Base-by-base conservation (phyloP, 2,113 vertebrate species). In the Neoarius graeffei region DNA sequence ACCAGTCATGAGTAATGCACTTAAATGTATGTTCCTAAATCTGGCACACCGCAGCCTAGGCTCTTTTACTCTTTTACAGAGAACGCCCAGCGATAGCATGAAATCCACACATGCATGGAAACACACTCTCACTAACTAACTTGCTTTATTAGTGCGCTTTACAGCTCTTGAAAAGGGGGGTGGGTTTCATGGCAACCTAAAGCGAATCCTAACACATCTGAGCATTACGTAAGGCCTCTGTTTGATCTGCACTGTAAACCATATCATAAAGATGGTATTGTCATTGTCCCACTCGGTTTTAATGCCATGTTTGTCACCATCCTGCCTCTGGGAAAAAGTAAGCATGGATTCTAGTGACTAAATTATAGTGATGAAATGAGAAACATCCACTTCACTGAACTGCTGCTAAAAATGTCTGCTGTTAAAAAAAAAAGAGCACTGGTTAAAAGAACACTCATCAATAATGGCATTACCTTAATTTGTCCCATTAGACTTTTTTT, bases 1-100 rank as follows among this genome's bases (percentile, higher is more conserved):
- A 91, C 87, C 91, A 77, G 92, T 67, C 88, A 64, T 93, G 93
- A 94, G 90, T 94, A 93, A 94, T 84, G 73, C n/a, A 15, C 69
- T 90, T 93, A 91, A 94, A 94, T 92, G 91, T 82, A 91, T 83
- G 88, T 59, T 90, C 86, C 93, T 92, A 92, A 93, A 94, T 94
- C 91, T 88, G 92, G 79, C 83, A 89, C 82, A 88, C 92, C 88
- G 82, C 83, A 67, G 82, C 84, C 91, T 82, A n/a, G 48, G 85
- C 89, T n/a, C n/a, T n/a, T n/a, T n/a, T 19, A 86, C 86, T 74
- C 79, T 89, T 86, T 81, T 48, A 88, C 42, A 91, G 91, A 89
- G 81, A 90, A 93, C 93, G 88, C 92, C 93, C 93, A 91, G 88
- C 81, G 82, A 84, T 76, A 50, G 48, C 54, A 64, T 83, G 84